Percentiles rank a stretch among this genome's conserved stretches.
Conservation (phyloP, 2,888 invertebrate species). For the Chymomyza amoena region DNA sequence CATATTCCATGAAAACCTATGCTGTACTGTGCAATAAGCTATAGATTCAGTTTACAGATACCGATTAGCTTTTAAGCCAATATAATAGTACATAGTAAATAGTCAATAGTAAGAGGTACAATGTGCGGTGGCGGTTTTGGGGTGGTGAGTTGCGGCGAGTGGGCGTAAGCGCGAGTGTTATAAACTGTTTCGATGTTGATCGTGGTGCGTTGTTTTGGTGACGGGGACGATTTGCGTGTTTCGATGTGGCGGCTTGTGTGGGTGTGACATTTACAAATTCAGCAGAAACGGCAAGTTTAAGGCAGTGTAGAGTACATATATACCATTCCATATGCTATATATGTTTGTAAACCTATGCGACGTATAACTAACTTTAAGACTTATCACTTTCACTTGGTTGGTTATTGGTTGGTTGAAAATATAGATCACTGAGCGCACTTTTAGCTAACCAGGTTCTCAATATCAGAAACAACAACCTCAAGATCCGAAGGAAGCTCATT, state of each 20-base stretch:
- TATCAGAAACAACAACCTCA: constrained; percentile 78
- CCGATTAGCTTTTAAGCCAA: constrained; percentile 48
- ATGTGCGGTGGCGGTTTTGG: constrained; percentile 51
- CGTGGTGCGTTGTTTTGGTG: constrained; percentile 4
- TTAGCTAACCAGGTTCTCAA: constrained; percentile 79
- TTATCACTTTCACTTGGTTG: constrained; percentile 73
- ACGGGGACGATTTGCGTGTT: neutral
- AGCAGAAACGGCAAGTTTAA: constrained; percentile 74
- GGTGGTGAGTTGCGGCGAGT: constrained; percentile 57
- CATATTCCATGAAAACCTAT: neutral
- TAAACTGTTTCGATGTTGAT: constrained; percentile 1
- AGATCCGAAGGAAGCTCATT: constrained; percentile 76
- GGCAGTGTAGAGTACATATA: constrained; percentile 68
- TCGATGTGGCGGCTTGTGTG: constrained; percentile 22
- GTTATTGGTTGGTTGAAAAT: constrained; percentile 32
- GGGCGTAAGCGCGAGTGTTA: constrained; percentile 37
- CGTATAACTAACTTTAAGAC: constrained; percentile 73
- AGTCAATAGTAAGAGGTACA: constrained; percentile 63
- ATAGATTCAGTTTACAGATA: constrained; percentile 39
- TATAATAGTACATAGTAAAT: constrained; percentile 51
- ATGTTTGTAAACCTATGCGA: constrained; percentile 61
- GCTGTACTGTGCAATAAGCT: neutral
- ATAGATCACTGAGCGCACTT: constrained; percentile 28
- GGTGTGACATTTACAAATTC: constrained; percentile 70
- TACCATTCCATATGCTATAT: constrained; percentile 15